Base-by-base conservation (phyloP, 2,797 vertebrate genomes). In the Dicrostonyx torquatus region DNA sequence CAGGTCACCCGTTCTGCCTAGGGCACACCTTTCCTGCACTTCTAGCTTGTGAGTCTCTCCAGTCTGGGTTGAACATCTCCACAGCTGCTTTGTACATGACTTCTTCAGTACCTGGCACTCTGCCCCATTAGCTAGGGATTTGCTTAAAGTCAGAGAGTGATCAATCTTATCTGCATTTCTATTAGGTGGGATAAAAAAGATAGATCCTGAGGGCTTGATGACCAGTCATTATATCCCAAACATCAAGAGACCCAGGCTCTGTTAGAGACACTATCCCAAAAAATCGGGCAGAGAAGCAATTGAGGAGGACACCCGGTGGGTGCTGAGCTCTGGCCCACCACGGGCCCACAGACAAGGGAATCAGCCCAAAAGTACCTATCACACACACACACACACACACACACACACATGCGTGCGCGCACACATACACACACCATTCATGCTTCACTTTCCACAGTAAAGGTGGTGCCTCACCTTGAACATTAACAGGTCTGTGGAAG, bases 11-110 rank as follows among this genome's bases (percentile, higher is more conserved):
- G 53, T 20, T 73, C 53, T 34, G 14, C 24, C 18, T 34, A 10
- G 6, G 1, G 0, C 10, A 37, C 34, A 2, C 3, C 2, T 24
- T 66, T 29, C 60, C 20, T 68, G 40, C 20, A 18, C 12, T 3
- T 29, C 48, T 1, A 31, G 15, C 29, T 37, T 66, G 31, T 66
- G 62, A 48, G 64, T 48, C 18, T 48, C 31, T 14, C 62, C 31
- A 24, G 43, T 8, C 62, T n/a, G 62, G 31, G 34, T 11, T 84
- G 45, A 66, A 2, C 60, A 14, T n/a, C 43, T 66, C 60, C 80
- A 84, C 26, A 8, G 45, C 29, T 48, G 17, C 43, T 84, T 45
- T 31, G 11, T 34, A n/a, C 18, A 14, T 4, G 18, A n/a, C 18
- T 43, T n/a, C 31, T 68, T 68, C 24, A 84, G 82, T 17, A 68